Percentiles rank a stretch among this genome's conserved stretches.
These are phyloP conservation scores for Mongoloraphidia duomilia DNA, from an alignment of 2,888 invertebrate genomes.

Conservation along the genomic window DNA sequence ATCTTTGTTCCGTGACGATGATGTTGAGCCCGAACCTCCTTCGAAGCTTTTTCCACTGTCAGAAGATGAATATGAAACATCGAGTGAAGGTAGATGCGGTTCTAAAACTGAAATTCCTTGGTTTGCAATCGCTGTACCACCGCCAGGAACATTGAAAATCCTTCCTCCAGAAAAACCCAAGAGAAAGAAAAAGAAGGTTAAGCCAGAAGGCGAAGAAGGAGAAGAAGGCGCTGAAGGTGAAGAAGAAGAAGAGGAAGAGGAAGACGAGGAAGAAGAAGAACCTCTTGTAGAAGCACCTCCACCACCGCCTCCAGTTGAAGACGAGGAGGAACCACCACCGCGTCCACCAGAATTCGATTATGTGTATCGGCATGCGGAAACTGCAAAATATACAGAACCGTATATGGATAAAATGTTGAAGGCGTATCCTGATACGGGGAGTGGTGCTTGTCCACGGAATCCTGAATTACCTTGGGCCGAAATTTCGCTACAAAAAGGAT, in stretches of 20 bases:
- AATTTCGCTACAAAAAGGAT: conserved; percentile 5
- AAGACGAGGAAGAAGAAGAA: not conserved
- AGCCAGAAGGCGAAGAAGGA: not conserved
- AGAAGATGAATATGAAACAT: too few relatives aligned
- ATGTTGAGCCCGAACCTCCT: too few relatives aligned
- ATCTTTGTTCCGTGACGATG: too few relatives aligned
- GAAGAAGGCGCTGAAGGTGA: not conserved
- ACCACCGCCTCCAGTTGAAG: not conserved
- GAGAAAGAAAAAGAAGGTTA: not conserved
- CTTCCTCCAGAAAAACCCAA: conserved; percentile 5
- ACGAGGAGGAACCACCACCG: not conserved
- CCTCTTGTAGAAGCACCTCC: not conserved
- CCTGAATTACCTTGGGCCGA: conserved; percentile 10
- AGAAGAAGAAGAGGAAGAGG: not conserved
- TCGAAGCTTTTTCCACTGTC: too few relatives aligned
- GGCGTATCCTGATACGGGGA: conserved; percentile 10
- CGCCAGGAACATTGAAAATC: too few relatives aligned
- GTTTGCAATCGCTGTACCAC: too few relatives aligned
- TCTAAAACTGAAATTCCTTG: too few relatives aligned
- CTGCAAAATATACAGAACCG: conserved; percentile 12
- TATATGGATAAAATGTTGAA: conserved; percentile 16
- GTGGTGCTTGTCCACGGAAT: conserved; percentile 8
- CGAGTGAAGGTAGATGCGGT: too few relatives aligned
- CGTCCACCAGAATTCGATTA: conserved; percentile 6
- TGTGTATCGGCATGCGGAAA: conserved; percentile 11